Percentiles rank a stretch among this genome's conserved stretches.
These are phyloP conservation scores for Tetraodon nigroviridis DNA, from an alignment of 2,113 vertebrate species.

Conservation along the genomic window DNA sequence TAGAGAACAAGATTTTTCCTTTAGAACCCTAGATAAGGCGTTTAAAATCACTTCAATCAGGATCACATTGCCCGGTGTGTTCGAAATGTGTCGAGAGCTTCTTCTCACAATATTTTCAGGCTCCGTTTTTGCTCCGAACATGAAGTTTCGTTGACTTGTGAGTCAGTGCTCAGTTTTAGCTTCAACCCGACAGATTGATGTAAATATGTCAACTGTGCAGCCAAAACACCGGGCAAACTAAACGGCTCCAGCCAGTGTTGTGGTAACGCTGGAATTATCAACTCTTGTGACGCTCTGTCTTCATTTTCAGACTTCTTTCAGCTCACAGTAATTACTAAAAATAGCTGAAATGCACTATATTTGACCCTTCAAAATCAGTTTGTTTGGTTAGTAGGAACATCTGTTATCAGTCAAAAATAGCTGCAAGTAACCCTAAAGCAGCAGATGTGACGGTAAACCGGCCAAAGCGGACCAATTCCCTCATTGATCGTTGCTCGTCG, in stretches of 20 bases:
- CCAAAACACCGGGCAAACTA: no score
- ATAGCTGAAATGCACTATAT: neutral
- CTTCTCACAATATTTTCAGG: no score
- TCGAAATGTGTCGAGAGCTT: conserved; percentile 1
- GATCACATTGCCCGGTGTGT: neutral
- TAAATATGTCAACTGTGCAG: neutral
- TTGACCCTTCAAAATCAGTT: neutral
- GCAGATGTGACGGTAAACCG: neutral
- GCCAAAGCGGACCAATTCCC: no score
- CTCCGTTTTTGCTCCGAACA: no score
- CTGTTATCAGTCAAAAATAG: neutral
- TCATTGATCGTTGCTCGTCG: neutral
- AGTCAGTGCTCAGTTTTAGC: no score
- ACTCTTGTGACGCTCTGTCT: neutral
- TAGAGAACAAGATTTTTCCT: conserved; percentile 14
- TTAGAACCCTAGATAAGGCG: conserved; percentile 4
- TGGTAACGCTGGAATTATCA: neutral
- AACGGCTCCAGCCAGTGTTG: neutral
- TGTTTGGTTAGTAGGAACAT: neutral
- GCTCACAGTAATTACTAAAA: neutral
- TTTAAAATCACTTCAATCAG: conserved; percentile 23
- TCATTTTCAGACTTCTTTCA: no score
- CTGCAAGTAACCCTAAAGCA: neutral
- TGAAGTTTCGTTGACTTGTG: no score
- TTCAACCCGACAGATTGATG: no score